Evolutionary conservation across 2,888 invertebrate species (phyloP).

Genomic region (Drosophila barbarae): DNA sequence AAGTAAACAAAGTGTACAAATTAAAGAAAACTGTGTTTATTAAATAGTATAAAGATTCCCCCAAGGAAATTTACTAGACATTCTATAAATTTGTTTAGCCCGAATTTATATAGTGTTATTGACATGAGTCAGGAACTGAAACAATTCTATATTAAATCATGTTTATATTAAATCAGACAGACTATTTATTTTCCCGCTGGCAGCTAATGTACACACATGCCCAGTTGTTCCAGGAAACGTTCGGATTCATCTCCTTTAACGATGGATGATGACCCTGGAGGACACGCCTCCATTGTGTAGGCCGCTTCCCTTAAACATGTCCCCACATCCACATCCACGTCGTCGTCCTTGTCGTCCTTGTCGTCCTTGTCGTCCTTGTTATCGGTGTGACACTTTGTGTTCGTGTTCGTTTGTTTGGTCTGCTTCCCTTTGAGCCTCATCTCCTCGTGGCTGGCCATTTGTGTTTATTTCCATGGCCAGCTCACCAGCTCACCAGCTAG

Average conservation of each 20-base stretch:
- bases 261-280: conserved; percentile 20
- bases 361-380: conserved; percentile 28
- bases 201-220: not conserved
- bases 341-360: conserved; percentile 22
- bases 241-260: conserved; percentile 30
- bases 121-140: not conserved
- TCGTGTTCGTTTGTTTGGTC: conserved; percentile 33
- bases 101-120: not conserved
- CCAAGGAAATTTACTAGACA: not conserved
- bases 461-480: conserved; percentile 36
- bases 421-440: conserved; percentile 36
- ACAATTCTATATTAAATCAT: not conserved
- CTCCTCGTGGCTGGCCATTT: conserved; percentile 27
- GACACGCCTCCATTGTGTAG: conserved; percentile 20
- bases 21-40: not conserved
- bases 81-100: not conserved
- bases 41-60: not conserved
- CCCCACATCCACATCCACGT: conserved; percentile 4
- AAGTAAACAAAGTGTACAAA: not conserved
- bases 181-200: conserved; percentile 8
- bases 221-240: conserved; percentile 10
- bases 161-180: conserved; percentile 3
- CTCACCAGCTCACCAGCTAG: not conserved
- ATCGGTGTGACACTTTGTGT: conserved; percentile 33
- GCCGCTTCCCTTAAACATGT: conserved; percentile 22